Percentiles rank a stretch among this genome's conserved stretches.
phyloP scores from a whole-genome alignment of 2,888 invertebrate species.

The Eulithis prunata region DNA sequence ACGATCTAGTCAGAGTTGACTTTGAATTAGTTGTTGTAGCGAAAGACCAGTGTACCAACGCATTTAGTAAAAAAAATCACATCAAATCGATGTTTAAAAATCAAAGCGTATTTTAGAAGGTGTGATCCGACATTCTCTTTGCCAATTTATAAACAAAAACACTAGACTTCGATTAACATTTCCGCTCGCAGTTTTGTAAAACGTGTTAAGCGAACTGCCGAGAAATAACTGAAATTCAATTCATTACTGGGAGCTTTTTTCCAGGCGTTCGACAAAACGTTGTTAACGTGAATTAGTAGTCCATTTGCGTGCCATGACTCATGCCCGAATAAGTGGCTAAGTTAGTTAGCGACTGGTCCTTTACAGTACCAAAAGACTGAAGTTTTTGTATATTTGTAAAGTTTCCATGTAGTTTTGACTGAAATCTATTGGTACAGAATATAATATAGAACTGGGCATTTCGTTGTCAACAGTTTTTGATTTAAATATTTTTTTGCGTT shows the following conservation, averaged over 20 bases:
- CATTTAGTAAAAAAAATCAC: too few species aligned
- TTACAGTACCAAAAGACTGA: conserved; percentile 3
- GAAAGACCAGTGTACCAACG: too few species aligned
- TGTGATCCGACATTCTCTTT: too few species aligned
- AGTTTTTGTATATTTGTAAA: background rate
- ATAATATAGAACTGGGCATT: too few species aligned
- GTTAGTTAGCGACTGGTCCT: conserved; percentile 20
- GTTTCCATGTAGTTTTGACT: background rate
- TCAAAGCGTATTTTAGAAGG: too few species aligned
- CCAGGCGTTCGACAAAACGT: conserved; percentile 15
- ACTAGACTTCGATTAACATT: background rate
- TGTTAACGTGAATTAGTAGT: conserved; percentile 24
- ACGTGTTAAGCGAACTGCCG: conserved; percentile 19
- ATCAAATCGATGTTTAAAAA: too few species aligned
- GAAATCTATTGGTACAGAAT: background rate
- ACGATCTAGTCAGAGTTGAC: too few species aligned
- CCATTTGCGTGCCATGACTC: conserved; percentile 22
- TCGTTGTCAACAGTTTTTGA: too few species aligned
- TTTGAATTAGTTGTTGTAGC: too few species aligned
- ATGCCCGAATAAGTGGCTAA: conserved; percentile 13
- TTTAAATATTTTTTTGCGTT: too few species aligned
- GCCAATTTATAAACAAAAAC: background rate
- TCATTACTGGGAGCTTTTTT: conserved; percentile 28
- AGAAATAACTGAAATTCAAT: conserved; percentile 28
- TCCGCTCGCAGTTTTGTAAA: conserved; percentile 1